Evolutionary conservation across 2,113 vertebrate genomes (phyloP).

Genomic region (Marmota flaviventris): DNA sequence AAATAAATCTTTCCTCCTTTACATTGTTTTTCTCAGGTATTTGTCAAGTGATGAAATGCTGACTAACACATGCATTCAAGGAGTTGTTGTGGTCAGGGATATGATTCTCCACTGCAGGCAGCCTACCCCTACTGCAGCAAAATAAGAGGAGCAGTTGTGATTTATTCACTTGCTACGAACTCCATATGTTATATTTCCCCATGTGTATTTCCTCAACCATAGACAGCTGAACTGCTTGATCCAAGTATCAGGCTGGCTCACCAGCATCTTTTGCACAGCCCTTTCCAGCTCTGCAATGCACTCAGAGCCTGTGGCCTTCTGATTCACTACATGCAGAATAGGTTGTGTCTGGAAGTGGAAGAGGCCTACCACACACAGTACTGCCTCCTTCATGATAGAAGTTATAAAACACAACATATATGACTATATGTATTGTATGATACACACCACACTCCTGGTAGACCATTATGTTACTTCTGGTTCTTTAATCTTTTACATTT

Average conservation of each 20-base stretch:
- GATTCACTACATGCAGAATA: not conserved
- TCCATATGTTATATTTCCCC: not conserved
- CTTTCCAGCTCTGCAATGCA: not conserved
- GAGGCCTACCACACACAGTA: fast-evolving
- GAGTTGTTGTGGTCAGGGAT: not conserved
- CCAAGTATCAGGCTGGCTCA: not conserved
- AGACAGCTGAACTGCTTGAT: not conserved
- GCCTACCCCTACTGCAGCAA: not conserved
- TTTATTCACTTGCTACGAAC: not conserved
- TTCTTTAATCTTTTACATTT: not conserved
- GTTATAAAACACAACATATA: not conserved
- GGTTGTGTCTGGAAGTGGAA: not conserved
- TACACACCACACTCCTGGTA: fast-evolving
- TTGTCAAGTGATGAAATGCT: not conserved
- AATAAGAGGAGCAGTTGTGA: not conserved
- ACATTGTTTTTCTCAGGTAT: not conserved
- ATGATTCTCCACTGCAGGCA: not conserved
- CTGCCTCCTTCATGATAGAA: not conserved
- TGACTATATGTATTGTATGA: not conserved
- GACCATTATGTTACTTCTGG: too few relatives aligned
- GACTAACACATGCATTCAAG: not conserved
- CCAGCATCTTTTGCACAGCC: not conserved
- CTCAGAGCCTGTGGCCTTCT: not conserved
- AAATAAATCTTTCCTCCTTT: not conserved
- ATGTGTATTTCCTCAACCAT: not conserved